Conservation (phyloP, 2,888 invertebrate genomes). For the Dryadula phaetusa region DNA sequence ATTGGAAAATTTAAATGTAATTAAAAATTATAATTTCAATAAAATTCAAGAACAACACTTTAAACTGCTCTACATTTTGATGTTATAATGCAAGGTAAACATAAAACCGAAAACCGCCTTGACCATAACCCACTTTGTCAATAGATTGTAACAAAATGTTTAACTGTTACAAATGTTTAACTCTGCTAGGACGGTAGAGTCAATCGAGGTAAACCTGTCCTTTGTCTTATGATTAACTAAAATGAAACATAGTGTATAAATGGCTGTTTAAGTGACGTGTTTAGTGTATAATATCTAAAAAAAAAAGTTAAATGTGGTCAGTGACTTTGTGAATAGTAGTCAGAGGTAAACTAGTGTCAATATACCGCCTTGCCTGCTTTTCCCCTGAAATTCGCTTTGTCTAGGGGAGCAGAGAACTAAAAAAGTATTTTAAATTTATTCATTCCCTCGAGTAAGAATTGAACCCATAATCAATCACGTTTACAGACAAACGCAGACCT, state of each 20-base stretch:
- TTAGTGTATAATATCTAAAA: background rate
- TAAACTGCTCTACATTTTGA: conserved; percentile 1
- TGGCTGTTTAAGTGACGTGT: background rate
- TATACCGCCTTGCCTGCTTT: no score
- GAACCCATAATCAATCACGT: no score
- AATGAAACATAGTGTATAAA: background rate
- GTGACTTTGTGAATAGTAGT: no score
- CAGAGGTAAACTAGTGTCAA: no score
- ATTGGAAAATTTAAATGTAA: background rate
- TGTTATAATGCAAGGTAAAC: conserved; percentile 13
- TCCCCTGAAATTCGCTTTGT: no score
- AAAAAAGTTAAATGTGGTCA: no score
- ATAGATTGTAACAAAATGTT: conserved; percentile 12
- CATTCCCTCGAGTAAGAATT: no score
- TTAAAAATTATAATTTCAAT: background rate
- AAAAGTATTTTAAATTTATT: no score
- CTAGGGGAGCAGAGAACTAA: no score
- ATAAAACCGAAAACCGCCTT: conserved; percentile 12
- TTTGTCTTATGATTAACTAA: conserved; percentile 2
- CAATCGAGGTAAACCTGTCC: conserved; percentile 17
- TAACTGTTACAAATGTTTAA: no score
- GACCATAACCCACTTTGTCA: conserved; percentile 25
- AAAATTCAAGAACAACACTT: background rate
- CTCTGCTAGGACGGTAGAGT: conserved; percentile 5
- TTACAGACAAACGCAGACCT: no score